Evolutionary conservation across 2,113 vertebrate species (phyloP), one percentile per base, ranked within the genome.

Genomic region (Mungos mungo): DNA sequence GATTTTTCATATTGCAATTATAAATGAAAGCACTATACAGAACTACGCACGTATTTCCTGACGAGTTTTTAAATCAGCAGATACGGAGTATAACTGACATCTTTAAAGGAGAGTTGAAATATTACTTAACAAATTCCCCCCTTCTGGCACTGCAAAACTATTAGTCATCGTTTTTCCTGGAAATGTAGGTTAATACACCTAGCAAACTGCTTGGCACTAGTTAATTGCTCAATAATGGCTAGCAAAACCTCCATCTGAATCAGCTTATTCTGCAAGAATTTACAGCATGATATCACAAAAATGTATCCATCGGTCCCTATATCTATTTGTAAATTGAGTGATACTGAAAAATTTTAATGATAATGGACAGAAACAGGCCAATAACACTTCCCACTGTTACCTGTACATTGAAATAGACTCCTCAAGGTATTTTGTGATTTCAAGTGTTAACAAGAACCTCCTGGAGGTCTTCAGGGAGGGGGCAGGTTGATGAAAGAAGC

Each of bases 381-480:
- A 33, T 90, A 47, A 54, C 65, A 27, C 54, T 66, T 8, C 1
- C 23, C 54, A 52, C 16, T 65, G 2, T 47, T 81, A 5, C 2
- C 10, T 2, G 27, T 12, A 82, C 8, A 76, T 1, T 84, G 71
- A 72, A 94, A 88, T 31, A 29, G 33, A 7, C 19, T 57, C 16
- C n/a, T 80, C 12, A 21, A 74, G 2, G 9, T 57, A 2, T 65
- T 66, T 19, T 47, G 10, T 52, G 33, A 33, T 13, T 69, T 3
- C 18, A 83, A 50, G 5, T n/a, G 50, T 47, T 79, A 79, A 65
- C 31, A 72, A 93, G 25, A 35, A 66, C 8, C 68, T 35, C 13
- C 8, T 10, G 3, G 4, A 10, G 1, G 3, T 50, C n/a, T 13
- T 79, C n/a, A 12, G 23, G 19, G 8, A 72, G 7, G 1, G 7